These are phyloP conservation scores for Esox niger DNA, from an alignment of 2,113 vertebrate species.

Conservation along the genomic window DNA sequence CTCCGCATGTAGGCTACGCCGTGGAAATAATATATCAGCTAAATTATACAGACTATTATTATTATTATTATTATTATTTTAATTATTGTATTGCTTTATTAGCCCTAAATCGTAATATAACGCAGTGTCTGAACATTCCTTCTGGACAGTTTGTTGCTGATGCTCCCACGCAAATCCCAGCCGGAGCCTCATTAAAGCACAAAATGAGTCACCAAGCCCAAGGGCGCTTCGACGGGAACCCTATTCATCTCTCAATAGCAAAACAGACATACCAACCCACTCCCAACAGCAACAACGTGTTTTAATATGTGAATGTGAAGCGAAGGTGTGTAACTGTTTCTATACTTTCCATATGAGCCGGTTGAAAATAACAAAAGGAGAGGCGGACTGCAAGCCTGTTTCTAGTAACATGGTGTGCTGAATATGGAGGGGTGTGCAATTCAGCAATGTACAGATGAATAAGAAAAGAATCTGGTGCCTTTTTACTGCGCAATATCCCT, in stretches of 20 bases:
- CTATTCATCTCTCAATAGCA: background rate
- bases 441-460: background rate
- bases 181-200: constrained; percentile 22
- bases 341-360: background rate
- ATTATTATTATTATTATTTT: no score
- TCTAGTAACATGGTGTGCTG: background rate
- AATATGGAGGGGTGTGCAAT: no score
- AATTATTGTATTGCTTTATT: no score
- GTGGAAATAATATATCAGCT: no score
- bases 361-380: background rate
- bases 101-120: no score
- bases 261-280: background rate
- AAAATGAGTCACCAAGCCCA: constrained; percentile 35
- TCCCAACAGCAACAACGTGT: background rate
- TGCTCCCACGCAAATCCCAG: constrained; percentile 50
- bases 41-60: no score
- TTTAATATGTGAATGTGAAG: background rate
- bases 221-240: background rate
- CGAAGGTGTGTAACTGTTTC: background rate
- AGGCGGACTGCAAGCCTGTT: background rate
- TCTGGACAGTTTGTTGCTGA: constrained; percentile 2
- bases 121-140: no score
- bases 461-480: no score
- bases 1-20: no score
- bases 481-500: no score